These are phyloP conservation scores for Lagorchestes hirsutus DNA, from an alignment of 2,797 vertebrate species.

Conservation along the genomic window DNA sequence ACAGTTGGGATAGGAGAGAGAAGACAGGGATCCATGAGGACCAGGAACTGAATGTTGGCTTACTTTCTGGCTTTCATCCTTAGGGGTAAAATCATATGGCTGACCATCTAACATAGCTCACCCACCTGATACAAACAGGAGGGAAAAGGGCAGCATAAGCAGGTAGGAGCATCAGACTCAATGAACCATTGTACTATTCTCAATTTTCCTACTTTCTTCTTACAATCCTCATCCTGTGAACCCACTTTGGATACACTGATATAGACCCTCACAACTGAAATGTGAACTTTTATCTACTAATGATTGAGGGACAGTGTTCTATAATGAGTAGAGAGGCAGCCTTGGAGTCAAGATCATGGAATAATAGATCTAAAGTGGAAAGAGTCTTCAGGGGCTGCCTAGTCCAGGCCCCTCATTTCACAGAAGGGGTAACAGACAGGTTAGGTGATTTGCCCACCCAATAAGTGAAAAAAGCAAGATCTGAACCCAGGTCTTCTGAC, in stretches of 20 bases:
- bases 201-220: background rate
- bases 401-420: background rate
- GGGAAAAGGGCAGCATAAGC: background rate
- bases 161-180: background rate
- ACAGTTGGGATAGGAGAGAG: background rate
- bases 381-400: background rate
- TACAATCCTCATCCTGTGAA: background rate
- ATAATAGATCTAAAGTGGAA: background rate
- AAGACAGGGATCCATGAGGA: background rate
- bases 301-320: background rate
- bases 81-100: background rate
- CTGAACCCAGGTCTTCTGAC: background rate
- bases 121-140: background rate
- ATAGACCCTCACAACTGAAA: background rate
- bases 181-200: background rate
- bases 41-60: background rate
- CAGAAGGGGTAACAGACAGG: background rate
- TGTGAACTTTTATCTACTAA: background rate
- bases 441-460: background rate
- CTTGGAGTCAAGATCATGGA: background rate
- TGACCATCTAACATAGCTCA: background rate
- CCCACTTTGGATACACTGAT: background rate
- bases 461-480: background rate
- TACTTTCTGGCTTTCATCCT: background rate
- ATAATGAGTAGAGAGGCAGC: background rate